phyloP scores from a whole-genome alignment of 2,113 vertebrate species.

The Cochlearius cochlearius region DNA sequence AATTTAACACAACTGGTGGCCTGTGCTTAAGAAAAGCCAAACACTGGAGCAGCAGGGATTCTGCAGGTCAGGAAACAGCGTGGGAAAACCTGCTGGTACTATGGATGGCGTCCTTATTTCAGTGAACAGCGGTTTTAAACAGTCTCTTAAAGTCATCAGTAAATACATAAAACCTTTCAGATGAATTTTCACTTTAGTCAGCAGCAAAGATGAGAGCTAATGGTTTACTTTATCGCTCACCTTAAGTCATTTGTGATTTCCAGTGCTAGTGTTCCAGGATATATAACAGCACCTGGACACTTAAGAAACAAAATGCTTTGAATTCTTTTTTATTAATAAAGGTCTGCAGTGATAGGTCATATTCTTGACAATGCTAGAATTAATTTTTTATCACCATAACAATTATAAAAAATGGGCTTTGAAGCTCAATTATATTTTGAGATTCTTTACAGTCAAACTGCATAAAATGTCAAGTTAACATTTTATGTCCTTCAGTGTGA shows the following conservation, averaged over 20 bases:
- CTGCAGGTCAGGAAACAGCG: slow-evolving; percentile 14
- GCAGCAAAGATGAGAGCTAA: background rate
- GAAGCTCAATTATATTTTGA: background rate
- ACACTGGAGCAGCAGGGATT: slow-evolving; percentile 3
- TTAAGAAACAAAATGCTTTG: background rate
- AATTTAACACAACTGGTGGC: slow-evolving; percentile 12
- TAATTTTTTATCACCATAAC: background rate
- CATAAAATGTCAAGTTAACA: background rate
- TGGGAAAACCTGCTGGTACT: slow-evolving; percentile 14
- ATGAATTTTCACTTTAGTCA: background rate
- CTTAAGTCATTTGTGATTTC: background rate
- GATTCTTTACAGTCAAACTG: background rate
- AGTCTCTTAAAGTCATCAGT: background rate
- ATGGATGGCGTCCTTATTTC: background rate
- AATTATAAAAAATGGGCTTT: background rate
- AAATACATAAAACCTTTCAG: background rate
- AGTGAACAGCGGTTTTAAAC: background rate
- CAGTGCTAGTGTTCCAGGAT: background rate
- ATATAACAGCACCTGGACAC: background rate
- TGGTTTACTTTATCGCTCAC: background rate
- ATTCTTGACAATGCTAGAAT: background rate
- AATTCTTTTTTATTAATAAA: background rate
- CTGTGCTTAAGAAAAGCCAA: slow-evolving; percentile 8
- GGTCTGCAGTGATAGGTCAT: background rate
- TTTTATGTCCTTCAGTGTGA: background rate